Evolutionary conservation across 2,113 vertebrate species (phyloP).

Genomic region (Haplochromis burtoni): DNA sequence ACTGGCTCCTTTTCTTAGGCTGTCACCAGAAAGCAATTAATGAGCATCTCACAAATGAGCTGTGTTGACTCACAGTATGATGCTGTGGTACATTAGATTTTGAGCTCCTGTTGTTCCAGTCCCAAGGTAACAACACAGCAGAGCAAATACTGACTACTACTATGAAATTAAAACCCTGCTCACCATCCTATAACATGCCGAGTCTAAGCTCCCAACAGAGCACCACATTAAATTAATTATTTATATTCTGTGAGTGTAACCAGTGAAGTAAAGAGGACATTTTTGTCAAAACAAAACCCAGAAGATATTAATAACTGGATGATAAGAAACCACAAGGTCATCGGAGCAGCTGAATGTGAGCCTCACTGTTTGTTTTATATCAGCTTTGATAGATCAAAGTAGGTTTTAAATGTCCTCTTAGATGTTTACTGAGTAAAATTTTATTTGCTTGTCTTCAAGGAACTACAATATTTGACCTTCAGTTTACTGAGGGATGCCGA

Average conservation of each 20-base stretch:
- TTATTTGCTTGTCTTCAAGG: neutral
- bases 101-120: neutral
- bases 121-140: neutral
- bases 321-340: neutral
- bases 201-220: neutral
- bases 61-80: slow-evolving; percentile 23
- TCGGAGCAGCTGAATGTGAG: neutral
- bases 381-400: neutral
- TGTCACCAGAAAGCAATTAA: slow-evolving; percentile 53
- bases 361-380: neutral
- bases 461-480: neutral
- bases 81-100: neutral
- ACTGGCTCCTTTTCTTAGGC: slow-evolving; percentile 18
- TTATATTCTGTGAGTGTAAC: neutral
- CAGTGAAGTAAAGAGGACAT: neutral
- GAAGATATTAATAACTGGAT: neutral
- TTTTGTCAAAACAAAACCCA: neutral
- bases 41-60: slow-evolving; percentile 17
- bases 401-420: neutral
- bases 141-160: slow-evolving; percentile 27
- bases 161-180: neutral
- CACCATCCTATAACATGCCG: rapidly evolving
- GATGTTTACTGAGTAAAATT: neutral
- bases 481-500: neutral
- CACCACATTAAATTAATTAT: neutral